Base-by-base conservation (phyloP, 2,888 invertebrate genomes). In the Platycheirus albimanus region DNA sequence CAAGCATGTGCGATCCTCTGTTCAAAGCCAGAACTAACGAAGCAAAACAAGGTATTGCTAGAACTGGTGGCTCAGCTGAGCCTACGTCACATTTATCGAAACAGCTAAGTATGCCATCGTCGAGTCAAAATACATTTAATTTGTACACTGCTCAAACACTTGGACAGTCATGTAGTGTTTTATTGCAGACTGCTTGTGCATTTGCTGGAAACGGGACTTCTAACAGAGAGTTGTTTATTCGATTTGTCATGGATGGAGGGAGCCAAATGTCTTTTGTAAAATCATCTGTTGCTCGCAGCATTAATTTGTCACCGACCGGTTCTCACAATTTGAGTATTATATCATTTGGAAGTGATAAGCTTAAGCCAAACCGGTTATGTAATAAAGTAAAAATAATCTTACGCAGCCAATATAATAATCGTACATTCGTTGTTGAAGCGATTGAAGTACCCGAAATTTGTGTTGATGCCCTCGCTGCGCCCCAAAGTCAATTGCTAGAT, bases 391-490 rank as follows among this genome's bases (percentile, higher is more conserved):
- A 41, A 15, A 1, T 45, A 41, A 43, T 13, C 33, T 5, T 64
- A 33, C 63, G 63, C 1, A 64, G 47, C 10, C 63, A 64, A 43
- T 43, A 64, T 17, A 49, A 28, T 43, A 36, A 43, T 11, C 30
- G 15, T 33, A 36, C 43, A 24, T 36, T 64, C 20, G 1, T 47
- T 47, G 45, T 64, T 20, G 43, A 64, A 2, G 63, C 43, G 33
- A 49, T 64, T 17, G 63, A 64, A 30, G 63, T 64, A 15, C 63
- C 63, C 7, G 63, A 64, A 17, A 47, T 64, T 43, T 54, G 52
- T 54, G 33, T 54, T 8, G 36, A 54, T 54, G 52, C 36, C 1
- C 52, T 54, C n/a, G 52, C 52, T 8, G 36, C 11, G 2, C 36
- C 33, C 15, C 8, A 33, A 8, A 17, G 19, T 33, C 8, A 19